Evolutionary conservation across 2,797 vertebrate genomes (phyloP).

Genomic region (Lemur catta): DNA sequence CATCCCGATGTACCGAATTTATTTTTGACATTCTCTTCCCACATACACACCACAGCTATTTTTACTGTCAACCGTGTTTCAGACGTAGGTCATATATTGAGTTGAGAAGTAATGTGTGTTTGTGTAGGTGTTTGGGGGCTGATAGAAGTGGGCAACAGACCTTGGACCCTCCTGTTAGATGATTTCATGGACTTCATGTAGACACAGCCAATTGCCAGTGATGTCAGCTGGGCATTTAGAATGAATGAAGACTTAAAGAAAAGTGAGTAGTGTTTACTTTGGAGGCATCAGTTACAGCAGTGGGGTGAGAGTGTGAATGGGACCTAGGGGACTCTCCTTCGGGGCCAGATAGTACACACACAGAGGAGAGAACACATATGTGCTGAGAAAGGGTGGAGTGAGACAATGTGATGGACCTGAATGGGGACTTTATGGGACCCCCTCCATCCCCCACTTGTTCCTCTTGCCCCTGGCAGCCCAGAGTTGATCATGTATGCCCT

Average conservation of each 20-base stretch:
- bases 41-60: not conserved
- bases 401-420: not conserved
- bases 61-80: not conserved
- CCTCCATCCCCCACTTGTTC: not conserved
- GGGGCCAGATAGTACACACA: not conserved
- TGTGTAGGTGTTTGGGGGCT: not conserved
- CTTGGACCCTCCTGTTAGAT: not conserved
- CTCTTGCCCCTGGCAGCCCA: not conserved
- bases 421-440: not conserved
- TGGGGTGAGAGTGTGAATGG: not conserved
- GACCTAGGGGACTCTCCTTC: not conserved
- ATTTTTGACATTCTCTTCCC: not conserved
- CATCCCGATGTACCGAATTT: not conserved
- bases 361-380: not conserved
- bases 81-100: not conserved
- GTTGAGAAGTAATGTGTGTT: not conserved
- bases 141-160: not conserved
- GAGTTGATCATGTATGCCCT: not conserved
- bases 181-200: not conserved
- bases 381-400: not conserved
- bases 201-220: not conserved
- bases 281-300: not conserved
- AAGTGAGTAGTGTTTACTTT: not conserved
- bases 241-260: not conserved
- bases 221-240: slow-evolving; percentile 1